Percentiles rank a stretch among this genome's conserved stretches.
Evolutionary conservation across 2,113 vertebrate genomes (phyloP).

Genomic region (Mormyrus lacerda): DNA sequence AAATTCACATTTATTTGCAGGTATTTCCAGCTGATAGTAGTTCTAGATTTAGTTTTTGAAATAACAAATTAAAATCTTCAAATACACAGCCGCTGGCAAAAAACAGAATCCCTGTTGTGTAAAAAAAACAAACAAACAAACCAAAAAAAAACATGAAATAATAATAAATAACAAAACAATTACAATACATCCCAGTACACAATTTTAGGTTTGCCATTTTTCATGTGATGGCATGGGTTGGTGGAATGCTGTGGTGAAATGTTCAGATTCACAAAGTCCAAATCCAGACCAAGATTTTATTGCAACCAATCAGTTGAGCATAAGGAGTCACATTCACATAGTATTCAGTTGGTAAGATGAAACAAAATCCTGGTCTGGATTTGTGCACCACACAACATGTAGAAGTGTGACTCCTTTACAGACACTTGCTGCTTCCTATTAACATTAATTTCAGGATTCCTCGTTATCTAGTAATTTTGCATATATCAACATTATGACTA

Average conservation of each 20-base stretch:
- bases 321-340: neutral
- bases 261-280: neutral
- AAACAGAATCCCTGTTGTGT: too few relatives aligned
- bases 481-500: conserved; percentile 49
- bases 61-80: neutral
- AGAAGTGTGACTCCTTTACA: conserved; percentile 31
- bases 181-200: neutral
- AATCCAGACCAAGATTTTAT: neutral
- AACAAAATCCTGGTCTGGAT: neutral
- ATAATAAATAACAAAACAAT: neutral
- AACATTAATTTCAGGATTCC: conserved; percentile 49
- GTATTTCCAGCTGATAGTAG: neutral
- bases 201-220: neutral
- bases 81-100: neutral
- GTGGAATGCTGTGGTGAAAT: neutral
- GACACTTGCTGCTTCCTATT: conserved; percentile 41
- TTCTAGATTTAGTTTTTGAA: neutral
- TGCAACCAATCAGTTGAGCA: neutral
- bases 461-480: conserved; percentile 53
- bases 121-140: neutral
- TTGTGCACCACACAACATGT: neutral
- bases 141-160: too few relatives aligned
- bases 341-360: neutral
- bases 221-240: neutral
- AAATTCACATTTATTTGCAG: neutral